Conservation (phyloP, 2,113 vertebrate genomes). For the Myotis brandtii region DNA sequence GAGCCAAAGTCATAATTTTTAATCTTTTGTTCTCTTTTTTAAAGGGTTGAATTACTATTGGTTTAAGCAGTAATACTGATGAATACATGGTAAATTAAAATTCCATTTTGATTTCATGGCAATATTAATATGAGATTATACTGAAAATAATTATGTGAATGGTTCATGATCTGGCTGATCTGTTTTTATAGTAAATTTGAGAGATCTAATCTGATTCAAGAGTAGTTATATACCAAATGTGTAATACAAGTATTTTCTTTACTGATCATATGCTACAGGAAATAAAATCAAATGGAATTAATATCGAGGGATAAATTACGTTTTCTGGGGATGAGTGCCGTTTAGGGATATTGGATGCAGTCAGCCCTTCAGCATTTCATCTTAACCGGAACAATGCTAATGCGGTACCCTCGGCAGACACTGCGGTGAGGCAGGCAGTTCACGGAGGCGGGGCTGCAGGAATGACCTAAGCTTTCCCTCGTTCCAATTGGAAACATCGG, state of each 20-base stretch:
- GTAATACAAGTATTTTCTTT: conserved; percentile 48
- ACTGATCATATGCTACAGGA: conserved; percentile 56
- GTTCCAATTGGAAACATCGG: conserved; percentile 56
- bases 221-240: conserved; percentile 58
- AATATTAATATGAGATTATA: not conserved
- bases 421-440: conserved; percentile 3
- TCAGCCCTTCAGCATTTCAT: conserved; percentile 30
- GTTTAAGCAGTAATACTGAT: conserved; percentile 17
- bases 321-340: conserved; percentile 59
- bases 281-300: conserved; percentile 76
- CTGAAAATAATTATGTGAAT: conserved; percentile 50
- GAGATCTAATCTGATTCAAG: conserved; percentile 52
- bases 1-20: not conserved
- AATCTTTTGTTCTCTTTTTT: not conserved
- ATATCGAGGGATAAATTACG: conserved; percentile 70
- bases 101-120: conserved; percentile 51
- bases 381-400: conserved; percentile 41
- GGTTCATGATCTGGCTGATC: not conserved
- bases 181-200: conserved; percentile 48
- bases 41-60: not conserved
- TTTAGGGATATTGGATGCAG: conserved; percentile 48
- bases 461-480: conserved; percentile 41
- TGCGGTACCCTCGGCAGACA: conserved; percentile 38
- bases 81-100: not conserved
- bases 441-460: not conserved